phyloP scores from a whole-genome alignment of 2,888 invertebrate genomes.

The Mythimna pallens region DNA sequence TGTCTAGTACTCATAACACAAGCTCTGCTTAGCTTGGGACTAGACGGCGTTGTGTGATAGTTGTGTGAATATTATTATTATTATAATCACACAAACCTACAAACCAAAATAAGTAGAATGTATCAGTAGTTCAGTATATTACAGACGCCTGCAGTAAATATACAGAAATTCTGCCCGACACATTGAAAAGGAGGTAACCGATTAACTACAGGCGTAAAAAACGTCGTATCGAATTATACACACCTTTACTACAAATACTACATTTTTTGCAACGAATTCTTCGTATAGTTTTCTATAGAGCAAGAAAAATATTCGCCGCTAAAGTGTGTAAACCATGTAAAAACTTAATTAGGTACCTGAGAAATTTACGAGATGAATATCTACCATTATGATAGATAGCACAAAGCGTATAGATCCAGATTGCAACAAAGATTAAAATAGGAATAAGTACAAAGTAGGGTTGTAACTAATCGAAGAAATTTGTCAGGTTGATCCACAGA shows the following conservation, averaged over 20 bases:
- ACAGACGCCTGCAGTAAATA: too few relatives aligned
- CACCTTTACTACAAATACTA: background rate
- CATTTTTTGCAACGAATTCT: too few relatives aligned
- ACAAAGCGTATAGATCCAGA: background rate
- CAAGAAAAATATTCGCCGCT: too few relatives aligned
- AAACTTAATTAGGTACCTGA: background rate
- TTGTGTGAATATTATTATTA: too few relatives aligned
- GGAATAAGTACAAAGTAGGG: background rate
- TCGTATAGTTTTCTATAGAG: too few relatives aligned
- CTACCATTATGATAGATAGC: too few relatives aligned
- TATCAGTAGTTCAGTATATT: too few relatives aligned
- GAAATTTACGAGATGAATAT: background rate
- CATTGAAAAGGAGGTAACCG: background rate
- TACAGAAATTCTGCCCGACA: background rate
- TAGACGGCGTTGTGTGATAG: too few relatives aligned
- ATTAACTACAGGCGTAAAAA: background rate
- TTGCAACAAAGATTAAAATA: background rate
- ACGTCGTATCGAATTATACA: background rate
- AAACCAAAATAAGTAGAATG: background rate
- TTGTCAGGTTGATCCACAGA: too few relatives aligned
- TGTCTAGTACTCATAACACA: too few relatives aligned
- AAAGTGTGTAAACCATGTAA: background rate
- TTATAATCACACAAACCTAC: background rate
- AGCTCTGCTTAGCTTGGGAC: too few relatives aligned
- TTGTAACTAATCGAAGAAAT: too few relatives aligned